Evolutionary conservation across 35 echinoderm and acorn worm species (phyloP), one percentile per base, ranked within the genome.

Genomic region (Acanthaster planci): DNA sequence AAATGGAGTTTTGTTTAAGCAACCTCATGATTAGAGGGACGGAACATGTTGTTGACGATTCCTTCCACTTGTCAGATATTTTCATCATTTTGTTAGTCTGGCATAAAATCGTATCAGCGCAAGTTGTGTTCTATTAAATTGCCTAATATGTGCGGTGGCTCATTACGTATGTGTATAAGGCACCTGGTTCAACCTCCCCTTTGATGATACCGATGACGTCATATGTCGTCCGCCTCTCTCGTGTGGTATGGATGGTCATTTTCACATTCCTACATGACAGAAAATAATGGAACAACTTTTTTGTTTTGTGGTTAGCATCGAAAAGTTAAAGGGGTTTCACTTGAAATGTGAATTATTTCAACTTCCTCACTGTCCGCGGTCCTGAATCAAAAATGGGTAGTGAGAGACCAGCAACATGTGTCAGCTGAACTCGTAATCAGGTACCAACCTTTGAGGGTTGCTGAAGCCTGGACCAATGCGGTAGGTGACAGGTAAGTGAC

Each of bases 401-500:
- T 47, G 42, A 47, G 4, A 12, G 4, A 4, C 12, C 42, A 6
- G n/a, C n/a, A n/a, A n/a, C n/a, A n/a, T 6, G 12, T 6, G 4
- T 47, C 42, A 47, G 12, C 42, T 47, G 12, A 12, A 47, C 12
- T 6, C 42, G 12, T 7, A 8, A 26, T 7, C 8, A 0, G 57
- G 60, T 1, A 60, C 80, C 38, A 72, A 85, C 89, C 81, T 85
- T 59, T 86, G 35, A 17, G 87, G 58, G 78, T 79, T 82, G 19
- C n/a, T 39, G 84, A 94, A 90, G 1, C 92, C 92, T 82, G 92
- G 92, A 40, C 92, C 92, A 50, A 78, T 76, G 36, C 78, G 55
- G 84, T 94, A 90, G 22, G 64, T 87, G 21, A 94, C 35, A 60
- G 90, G 47, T 14, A 94, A 60, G 21, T 72, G 64, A 39, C 92